These are phyloP conservation scores for Saguinus imperator DNA, from an alignment of 2,113 vertebrate species.

Conservation along the genomic window DNA sequence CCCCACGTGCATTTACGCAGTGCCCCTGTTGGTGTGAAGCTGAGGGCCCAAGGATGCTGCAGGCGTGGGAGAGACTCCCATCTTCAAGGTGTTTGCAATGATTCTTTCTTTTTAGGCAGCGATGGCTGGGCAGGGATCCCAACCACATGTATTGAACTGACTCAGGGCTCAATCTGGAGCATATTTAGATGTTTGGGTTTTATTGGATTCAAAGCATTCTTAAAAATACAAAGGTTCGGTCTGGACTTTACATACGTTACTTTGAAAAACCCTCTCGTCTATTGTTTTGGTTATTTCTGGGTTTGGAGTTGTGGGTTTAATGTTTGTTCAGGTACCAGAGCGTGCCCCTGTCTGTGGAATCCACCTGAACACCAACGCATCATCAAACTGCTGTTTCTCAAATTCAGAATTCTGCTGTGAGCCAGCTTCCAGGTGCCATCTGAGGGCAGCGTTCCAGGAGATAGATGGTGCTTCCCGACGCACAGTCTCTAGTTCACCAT, in stretches of 20 bases:
- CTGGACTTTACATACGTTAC: not conserved
- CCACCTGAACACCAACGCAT: fast-evolving
- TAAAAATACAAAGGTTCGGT: not conserved
- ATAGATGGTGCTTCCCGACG: not conserved
- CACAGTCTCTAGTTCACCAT: fast-evolving
- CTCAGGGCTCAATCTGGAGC: not conserved
- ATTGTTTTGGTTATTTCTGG: not conserved
- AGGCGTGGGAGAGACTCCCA: not conserved
- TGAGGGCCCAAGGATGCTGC: not conserved
- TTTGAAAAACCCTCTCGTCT: not conserved
- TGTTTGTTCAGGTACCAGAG: not conserved
- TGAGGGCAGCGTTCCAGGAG: not conserved
- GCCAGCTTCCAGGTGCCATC: slow-evolving; percentile 43
- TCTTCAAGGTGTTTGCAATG: not conserved
- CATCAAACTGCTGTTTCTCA: not conserved
- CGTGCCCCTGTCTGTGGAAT: not conserved
- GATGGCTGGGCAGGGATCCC: not conserved
- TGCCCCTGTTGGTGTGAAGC: not conserved
- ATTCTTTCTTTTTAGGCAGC: not conserved
- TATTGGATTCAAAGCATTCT: not conserved
- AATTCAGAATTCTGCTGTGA: not conserved
- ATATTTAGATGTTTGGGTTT: not conserved
- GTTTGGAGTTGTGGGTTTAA: not conserved
- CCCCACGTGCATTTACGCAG: fast-evolving
- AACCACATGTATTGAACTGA: fast-evolving